These are phyloP conservation scores for Capitulum mitella DNA, from an alignment of 2,888 invertebrate genomes.

Conservation along the genomic window DNA sequence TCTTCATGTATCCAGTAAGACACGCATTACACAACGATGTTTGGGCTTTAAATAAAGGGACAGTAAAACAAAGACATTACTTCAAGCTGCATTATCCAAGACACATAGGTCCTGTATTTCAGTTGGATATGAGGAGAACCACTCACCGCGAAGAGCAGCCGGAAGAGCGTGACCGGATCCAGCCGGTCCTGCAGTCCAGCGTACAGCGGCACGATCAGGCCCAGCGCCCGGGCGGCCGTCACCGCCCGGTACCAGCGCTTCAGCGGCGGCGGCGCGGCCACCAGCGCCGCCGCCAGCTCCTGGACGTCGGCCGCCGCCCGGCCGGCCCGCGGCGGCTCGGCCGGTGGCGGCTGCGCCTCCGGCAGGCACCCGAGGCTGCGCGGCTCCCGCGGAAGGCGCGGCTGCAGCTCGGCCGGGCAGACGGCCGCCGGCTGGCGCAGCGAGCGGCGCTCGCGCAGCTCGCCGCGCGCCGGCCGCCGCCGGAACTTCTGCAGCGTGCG, in stretches of 20 bases:
- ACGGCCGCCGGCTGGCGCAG: neutral
- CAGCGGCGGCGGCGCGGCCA: constrained; percentile 29
- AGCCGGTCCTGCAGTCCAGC: neutral
- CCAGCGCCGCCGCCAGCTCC: constrained; percentile 25
- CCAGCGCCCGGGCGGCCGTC: constrained; percentile 30
- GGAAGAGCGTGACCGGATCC: neutral
- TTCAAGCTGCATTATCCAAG: too few relatives aligned
- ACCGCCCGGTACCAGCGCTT: constrained; percentile 34
- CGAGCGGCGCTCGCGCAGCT: neutral
- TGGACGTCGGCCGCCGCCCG: neutral
- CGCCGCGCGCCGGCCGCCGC: neutral
- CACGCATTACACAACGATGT: too few relatives aligned
- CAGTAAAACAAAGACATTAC: too few relatives aligned
- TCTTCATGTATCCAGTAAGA: too few relatives aligned
- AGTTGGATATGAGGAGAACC: too few relatives aligned
- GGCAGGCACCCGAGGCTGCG: too few relatives aligned
- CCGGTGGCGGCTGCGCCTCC: neutral
- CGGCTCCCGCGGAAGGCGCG: too few relatives aligned
- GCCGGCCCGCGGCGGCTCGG: neutral
- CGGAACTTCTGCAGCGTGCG: neutral
- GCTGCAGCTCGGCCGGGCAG: neutral
- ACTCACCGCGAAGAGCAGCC: constrained; percentile 6
- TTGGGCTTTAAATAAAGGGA: too few relatives aligned
- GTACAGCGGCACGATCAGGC: constrained; percentile 34
- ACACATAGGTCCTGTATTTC: too few relatives aligned